Percentiles rank a stretch among this genome's conserved stretches.
Conservation (phyloP, 2,797 vertebrate genomes). For the Heteromormyrus szaboi region DNA sequence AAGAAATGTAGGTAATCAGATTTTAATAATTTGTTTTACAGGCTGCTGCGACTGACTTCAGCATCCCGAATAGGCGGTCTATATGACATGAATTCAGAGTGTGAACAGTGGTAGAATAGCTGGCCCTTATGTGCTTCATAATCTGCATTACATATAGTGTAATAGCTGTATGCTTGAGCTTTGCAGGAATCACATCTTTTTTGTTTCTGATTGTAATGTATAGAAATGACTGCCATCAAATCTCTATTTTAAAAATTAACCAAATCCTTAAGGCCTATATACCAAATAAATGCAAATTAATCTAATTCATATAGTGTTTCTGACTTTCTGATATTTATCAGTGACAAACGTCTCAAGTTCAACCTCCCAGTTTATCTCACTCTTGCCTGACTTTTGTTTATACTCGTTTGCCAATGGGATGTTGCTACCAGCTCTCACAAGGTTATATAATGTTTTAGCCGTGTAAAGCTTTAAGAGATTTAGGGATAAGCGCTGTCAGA, state of each 20-base stretch:
- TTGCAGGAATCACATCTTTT: background rate
- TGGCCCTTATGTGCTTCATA: background rate
- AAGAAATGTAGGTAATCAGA: background rate
- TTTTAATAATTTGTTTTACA: background rate
- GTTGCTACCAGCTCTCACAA: background rate
- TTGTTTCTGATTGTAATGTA: background rate
- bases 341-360: background rate
- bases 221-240: background rate
- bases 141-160: background rate
- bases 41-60: background rate
- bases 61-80: background rate
- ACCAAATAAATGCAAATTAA: background rate
- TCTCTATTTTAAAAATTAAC: background rate
- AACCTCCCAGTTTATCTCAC: background rate
- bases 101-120: background rate
- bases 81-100: background rate
- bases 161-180: background rate
- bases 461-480: slow-evolving; percentile 11
- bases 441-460: background rate
- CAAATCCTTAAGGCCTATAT: background rate
- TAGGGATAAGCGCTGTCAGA: background rate
- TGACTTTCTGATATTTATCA: background rate
- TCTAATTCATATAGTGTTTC: background rate
- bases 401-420: background rate
- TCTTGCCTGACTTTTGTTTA: background rate